These are phyloP conservation scores for Drosophila villosipedis DNA, from an alignment of 2,888 invertebrate genomes.

Conservation along the genomic window DNA sequence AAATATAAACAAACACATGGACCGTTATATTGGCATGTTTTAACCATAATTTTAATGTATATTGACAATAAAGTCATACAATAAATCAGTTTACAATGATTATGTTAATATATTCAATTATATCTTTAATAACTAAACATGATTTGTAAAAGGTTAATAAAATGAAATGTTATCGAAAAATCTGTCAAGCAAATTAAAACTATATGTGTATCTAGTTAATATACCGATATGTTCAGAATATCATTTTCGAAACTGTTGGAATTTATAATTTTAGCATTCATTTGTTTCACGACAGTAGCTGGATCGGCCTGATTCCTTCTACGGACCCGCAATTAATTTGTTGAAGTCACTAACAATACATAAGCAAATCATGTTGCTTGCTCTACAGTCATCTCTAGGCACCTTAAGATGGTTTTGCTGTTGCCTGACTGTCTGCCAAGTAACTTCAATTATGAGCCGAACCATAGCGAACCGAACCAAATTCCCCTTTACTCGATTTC, in stretches of 20 bases:
- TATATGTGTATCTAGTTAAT: not conserved
- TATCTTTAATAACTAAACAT: not conserved
- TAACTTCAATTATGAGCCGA: conserved; percentile 54
- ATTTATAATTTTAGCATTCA: not conserved
- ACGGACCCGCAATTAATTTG: conserved; percentile 47
- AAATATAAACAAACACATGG: not conserved
- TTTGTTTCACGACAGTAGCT: conserved; percentile 31
- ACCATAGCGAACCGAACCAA: conserved; percentile 51
- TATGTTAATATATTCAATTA: not conserved
- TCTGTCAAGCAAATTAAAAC: not conserved
- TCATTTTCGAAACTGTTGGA: not conserved
- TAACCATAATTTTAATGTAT: not conserved
- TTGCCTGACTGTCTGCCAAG: conserved; percentile 55
- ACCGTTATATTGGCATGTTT: not conserved
- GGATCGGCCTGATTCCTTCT: not conserved
- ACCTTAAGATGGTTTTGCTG: conserved; percentile 19
- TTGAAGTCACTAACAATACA: conserved; percentile 24
- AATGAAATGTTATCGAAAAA: not conserved
- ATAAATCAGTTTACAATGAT: not conserved
- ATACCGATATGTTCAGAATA: not conserved
- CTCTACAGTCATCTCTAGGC: conserved; percentile 9
- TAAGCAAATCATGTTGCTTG: conserved; percentile 47
- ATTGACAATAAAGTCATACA: not conserved
- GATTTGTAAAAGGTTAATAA: not conserved
- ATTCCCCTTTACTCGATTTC: conserved; percentile 23